These are phyloP conservation scores for Agrochola macilenta DNA, from an alignment of 2,888 invertebrate genomes.

Conservation along the genomic window DNA sequence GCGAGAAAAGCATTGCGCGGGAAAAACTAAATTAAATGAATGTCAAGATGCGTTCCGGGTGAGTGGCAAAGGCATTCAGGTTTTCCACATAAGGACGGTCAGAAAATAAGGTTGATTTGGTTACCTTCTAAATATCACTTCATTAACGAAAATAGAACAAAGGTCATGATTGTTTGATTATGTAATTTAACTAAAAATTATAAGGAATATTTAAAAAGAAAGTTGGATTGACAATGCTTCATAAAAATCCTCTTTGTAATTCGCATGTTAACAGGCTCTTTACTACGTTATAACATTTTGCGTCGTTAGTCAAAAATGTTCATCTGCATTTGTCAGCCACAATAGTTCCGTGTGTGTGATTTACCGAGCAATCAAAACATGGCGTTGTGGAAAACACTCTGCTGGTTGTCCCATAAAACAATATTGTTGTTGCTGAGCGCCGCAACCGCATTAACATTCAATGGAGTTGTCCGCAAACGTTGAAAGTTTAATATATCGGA, in stretches of 20 bases:
- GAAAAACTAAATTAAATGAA: slow-evolving; percentile 53
- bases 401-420: slow-evolving; percentile 57
- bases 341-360: slow-evolving; percentile 59
- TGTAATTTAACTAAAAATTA: neutral
- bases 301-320: slow-evolving; percentile 58
- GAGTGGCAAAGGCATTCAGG: slow-evolving; percentile 44
- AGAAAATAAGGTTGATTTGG: slow-evolving; percentile 17
- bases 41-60: slow-evolving; percentile 54
- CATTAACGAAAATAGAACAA: neutral
- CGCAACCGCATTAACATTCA: slow-evolving; percentile 64
- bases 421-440: slow-evolving; percentile 46
- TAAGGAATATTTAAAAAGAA: neutral
- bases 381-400: slow-evolving; percentile 49
- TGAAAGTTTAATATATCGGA: slow-evolving; percentile 62
- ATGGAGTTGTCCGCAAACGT: slow-evolving; percentile 50
- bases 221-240: neutral
- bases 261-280: slow-evolving; percentile 51
- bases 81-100: slow-evolving; percentile 25
- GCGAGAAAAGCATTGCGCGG: slow-evolving; percentile 26
- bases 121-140: slow-evolving; percentile 7
- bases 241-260: slow-evolving; percentile 34
- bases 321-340: slow-evolving; percentile 54
- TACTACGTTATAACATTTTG: slow-evolving; percentile 42
- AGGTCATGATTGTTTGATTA: neutral
- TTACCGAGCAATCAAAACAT: slow-evolving; percentile 62